phyloP scores from a whole-genome alignment of 2,888 invertebrate genomes.

The Lasioglossum figueresi region DNA sequence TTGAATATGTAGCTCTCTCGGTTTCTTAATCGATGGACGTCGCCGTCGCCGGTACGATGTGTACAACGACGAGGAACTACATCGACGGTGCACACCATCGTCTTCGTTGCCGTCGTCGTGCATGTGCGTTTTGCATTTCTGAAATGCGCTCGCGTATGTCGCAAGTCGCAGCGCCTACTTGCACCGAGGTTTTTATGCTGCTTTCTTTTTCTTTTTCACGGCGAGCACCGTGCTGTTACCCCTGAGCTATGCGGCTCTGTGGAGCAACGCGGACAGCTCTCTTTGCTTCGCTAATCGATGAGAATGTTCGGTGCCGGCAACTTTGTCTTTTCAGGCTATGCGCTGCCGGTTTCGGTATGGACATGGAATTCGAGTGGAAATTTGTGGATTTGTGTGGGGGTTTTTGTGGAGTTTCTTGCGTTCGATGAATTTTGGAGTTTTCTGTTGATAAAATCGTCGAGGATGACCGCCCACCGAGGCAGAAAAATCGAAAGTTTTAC shows the following conservation, averaged over 20 bases:
- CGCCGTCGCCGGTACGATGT: neutral
- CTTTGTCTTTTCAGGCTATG: neutral
- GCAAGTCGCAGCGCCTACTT: constrained; percentile 49
- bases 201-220: neutral
- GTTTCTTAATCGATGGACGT: constrained; percentile 35
- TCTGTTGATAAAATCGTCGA: neutral
- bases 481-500: neutral
- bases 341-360: neutral
- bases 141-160: constrained; percentile 46
- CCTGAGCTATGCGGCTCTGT: constrained; percentile 7
- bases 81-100: neutral
- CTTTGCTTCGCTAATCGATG: constrained; percentile 2
- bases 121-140: constrained; percentile 55
- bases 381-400: neutral
- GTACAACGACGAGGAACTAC: neutral
- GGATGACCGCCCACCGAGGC: neutral
- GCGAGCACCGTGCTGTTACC: neutral
- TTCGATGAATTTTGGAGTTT: no score
- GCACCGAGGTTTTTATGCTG: constrained; percentile 13
- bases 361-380: neutral
- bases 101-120: neutral
- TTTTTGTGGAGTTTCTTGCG: no score
- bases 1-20: constrained; percentile 40
- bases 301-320: neutral
- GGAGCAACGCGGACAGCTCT: neutral